Conservation (phyloP, 2,888 invertebrate species). For the Netelia melanura region DNA sequence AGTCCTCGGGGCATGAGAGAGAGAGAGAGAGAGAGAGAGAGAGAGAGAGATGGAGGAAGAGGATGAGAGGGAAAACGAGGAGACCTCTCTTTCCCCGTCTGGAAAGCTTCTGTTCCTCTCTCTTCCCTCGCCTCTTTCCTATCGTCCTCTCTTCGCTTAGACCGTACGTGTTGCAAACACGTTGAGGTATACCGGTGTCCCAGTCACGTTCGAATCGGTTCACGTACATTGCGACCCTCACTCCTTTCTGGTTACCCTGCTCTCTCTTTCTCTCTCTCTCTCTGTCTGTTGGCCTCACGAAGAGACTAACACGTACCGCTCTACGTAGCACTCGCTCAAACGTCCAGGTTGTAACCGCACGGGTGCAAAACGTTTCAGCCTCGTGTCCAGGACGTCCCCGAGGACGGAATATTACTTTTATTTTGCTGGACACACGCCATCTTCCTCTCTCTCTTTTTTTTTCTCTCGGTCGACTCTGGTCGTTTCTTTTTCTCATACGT, state of each 20-base stretch:
- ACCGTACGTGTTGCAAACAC: conserved; percentile 57
- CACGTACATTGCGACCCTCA: conserved; percentile 49
- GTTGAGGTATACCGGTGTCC: conserved; percentile 53
- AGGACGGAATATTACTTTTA: conserved; percentile 60
- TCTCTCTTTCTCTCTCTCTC: not conserved
- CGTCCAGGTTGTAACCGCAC: conserved; percentile 51
- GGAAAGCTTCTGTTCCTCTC: not conserved
- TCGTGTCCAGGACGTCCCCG: conserved; percentile 55
- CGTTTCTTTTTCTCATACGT: conserved; percentile 3
- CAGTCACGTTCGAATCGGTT: conserved; percentile 66
- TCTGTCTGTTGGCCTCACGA: conserved; percentile 42
- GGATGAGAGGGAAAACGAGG: conserved; percentile 12
- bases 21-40: not conserved
- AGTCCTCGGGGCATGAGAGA: conserved; percentile 34
- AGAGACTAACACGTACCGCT: conserved; percentile 66
- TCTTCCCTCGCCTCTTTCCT: not conserved
- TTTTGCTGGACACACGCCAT: conserved; percentile 67
- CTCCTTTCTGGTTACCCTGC: conserved; percentile 36
- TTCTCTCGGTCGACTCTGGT: conserved; percentile 21
- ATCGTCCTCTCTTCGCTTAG: conserved; percentile 28
- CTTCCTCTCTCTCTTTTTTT: conserved; percentile 19
- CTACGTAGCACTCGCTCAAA: conserved; percentile 29
- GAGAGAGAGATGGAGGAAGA: not conserved
- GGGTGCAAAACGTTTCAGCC: conserved; percentile 59
- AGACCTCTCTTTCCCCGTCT: conserved; percentile 5